Conservation (phyloP, 2,113 vertebrate species). For the Python bivittatus region DNA sequence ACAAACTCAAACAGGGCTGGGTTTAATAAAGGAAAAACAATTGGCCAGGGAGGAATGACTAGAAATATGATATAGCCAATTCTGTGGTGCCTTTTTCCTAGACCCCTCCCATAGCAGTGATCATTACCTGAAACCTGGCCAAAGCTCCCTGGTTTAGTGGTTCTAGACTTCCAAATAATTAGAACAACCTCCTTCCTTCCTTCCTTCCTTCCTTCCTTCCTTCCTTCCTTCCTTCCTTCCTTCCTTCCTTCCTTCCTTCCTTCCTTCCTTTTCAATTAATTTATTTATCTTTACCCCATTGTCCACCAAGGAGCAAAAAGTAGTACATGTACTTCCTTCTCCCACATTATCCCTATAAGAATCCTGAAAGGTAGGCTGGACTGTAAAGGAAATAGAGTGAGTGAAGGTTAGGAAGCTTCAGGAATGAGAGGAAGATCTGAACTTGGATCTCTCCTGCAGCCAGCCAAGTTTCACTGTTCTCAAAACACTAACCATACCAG, state of each 20-base stretch:
- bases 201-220: neutral
- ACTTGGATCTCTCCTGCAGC: neutral
- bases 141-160: conserved; percentile 8
- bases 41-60: neutral
- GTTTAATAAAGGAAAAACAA: neutral
- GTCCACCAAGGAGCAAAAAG: no score
- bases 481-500: neutral
- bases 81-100: conserved; percentile 8
- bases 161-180: conserved; percentile 1
- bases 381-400: neutral
- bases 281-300: neutral
- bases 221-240: no score
- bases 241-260: neutral
- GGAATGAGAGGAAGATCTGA: neutral
- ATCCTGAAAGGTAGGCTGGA: neutral
- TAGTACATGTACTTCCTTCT: neutral
- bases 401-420: neutral
- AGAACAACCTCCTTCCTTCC: neutral
- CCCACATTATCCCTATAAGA: neutral
- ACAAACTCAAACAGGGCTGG: neutral
- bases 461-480: neutral
- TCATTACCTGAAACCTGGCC: neutral
- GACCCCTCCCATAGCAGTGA: neutral
- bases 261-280: neutral
- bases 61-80: neutral